Conservation (phyloP, 2,113 vertebrate genomes). For the Redunca redunca region DNA sequence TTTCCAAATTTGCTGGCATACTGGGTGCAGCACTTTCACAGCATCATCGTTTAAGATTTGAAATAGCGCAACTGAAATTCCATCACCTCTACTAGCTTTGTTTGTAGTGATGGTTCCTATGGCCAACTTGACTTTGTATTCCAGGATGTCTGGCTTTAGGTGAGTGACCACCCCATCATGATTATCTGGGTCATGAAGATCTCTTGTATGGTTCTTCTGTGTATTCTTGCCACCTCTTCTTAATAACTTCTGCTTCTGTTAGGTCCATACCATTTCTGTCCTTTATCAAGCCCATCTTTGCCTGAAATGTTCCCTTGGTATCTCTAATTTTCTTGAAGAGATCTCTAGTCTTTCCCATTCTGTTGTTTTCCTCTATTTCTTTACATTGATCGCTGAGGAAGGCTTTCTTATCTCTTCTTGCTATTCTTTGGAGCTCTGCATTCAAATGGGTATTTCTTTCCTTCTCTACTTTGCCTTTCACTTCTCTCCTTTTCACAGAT, state of each 20-base stretch:
- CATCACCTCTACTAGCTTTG: not conserved
- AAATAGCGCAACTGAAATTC: not conserved
- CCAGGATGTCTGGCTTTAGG: not conserved
- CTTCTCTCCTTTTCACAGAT: not conserved
- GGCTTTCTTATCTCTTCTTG: not conserved
- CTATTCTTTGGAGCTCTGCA: not conserved
- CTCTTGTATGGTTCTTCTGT: not conserved
- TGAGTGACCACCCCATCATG: not conserved
- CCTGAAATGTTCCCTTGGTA: not conserved
- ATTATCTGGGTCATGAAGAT: not conserved
- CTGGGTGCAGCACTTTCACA: not conserved
- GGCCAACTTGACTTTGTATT: not conserved
- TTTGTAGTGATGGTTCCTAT: not conserved
- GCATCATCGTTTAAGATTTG: not conserved
- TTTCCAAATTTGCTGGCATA: not conserved
- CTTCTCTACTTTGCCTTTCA: not conserved
- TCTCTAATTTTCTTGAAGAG: not conserved
- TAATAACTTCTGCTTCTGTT: not conserved
- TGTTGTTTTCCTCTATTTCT: not conserved
- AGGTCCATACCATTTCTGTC: not conserved
- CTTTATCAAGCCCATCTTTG: not conserved
- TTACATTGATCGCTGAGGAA: rapidly evolving
- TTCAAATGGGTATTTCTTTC: not conserved
- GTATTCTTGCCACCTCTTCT: not conserved
- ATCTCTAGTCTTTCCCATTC: not conserved